These are phyloP conservation scores for Galerucella pusilla DNA, from an alignment of 2,888 invertebrate genomes.

Conservation along the genomic window DNA sequence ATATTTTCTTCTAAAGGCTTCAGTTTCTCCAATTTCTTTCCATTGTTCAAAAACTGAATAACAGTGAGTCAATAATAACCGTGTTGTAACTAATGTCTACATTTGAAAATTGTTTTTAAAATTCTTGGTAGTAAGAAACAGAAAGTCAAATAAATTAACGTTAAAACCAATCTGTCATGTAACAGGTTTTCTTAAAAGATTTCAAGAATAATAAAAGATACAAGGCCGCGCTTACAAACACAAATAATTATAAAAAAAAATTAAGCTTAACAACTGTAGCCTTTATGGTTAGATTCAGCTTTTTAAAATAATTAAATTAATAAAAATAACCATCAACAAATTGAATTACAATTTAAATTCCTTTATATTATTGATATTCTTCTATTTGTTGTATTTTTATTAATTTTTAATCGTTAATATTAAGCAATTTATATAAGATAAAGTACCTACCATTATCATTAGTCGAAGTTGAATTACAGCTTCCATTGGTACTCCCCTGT, in stretches of 20 bases:
- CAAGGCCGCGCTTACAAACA: not conserved
- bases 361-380: no score
- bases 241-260: no score
- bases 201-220: constrained; percentile 2
- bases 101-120: not conserved
- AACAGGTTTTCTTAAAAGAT: not conserved
- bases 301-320: not conserved
- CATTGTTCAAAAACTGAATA: no score
- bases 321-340: not conserved
- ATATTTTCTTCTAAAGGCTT: no score
- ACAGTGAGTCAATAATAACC: no score
- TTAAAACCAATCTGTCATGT: not conserved
- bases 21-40: no score
- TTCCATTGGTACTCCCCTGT: constrained; percentile 38
- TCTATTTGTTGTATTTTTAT: not conserved
- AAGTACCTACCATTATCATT: constrained; percentile 42
- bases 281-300: not conserved
- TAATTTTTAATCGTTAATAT: not conserved
- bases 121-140: no score
- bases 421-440: not conserved
- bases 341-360: no score
- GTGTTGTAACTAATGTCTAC: no score
- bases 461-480: constrained; percentile 36
- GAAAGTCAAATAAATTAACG: not conserved
- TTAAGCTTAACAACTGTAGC: no score